Evolutionary conservation across 2,113 vertebrate genomes (phyloP), one percentile per base, ranked within the genome.

Genomic region (Paradisaea rubra): DNA sequence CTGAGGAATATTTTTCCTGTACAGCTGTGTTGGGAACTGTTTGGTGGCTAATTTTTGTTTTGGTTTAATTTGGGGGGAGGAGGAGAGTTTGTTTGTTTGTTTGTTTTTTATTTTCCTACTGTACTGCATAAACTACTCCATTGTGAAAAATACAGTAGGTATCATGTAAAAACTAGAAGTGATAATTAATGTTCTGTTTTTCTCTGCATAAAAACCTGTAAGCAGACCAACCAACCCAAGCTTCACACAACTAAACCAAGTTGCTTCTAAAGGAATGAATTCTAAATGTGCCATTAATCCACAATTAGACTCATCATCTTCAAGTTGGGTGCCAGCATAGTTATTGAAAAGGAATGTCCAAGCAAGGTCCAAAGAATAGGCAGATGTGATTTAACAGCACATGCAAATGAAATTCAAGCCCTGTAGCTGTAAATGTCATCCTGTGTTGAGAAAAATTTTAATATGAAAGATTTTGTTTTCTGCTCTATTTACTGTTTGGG

Each of bases 351-450:
- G n/a, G 21, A 10, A 70, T 60, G 35, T 70, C 64, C 35, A 89
- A 77, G 31, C 3, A 1, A 2, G 0, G 23, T 57, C 22, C 50
- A 91, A 74, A 64, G 60, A 83, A 86, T 53, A 84, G 44, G 30
- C 45, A 79, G 59, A 63, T 61, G 50, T 52, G 64, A 82, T 69
- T 18, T 28, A 85, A 69, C 15, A 73, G 21, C 19, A 44, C 19
- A 83, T 83, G 79, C 30, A 96, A 94, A 94, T 84, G 30, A 56
- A 93, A 90, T 95, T 93, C 80, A 81, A 76, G 57, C 64, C 86
- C 83, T 84, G 49, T 72, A 84, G 77, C 90, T 91, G 65, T 47
- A 90, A 88, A 59, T 81, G 86, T 89, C 72, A 88, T 85, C 15
- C 24, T 68, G 37, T 82, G 81, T 89, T 78, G 33, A 37, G 30